Evolutionary conservation across 2,888 invertebrate species (phyloP), one percentile per base, ranked within the genome.

Genomic region (Mythimna impura): DNA sequence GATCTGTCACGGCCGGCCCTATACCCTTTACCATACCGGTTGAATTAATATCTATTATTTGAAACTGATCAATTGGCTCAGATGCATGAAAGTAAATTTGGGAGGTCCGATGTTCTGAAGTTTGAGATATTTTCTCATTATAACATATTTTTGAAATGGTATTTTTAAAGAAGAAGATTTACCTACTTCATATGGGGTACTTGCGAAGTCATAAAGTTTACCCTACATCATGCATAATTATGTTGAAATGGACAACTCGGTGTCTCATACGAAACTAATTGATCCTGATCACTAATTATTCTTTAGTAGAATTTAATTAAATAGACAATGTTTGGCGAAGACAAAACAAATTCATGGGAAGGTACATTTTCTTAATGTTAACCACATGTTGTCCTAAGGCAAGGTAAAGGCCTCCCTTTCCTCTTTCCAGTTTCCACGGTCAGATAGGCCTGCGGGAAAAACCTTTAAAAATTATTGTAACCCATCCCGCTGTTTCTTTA

Each of bases 1-100:
- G 88, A 89, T 88, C 87, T 89, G 88, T 90, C 88, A 91, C 78
- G 89, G 89, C 86, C 90, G 89, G 88, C 89, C 92, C 91, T 91
- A 89, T 89, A 89, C 87, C 91, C 91, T 92, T 91, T 91, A 92
- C 88, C 87, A 86, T 87, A 89, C 89, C 81, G 85, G 88, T 88
- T 84, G 71, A 68, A 84, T 81, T 81, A 73, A 83, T 78, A 82
- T 67, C 85, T 75, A 82, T 83, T 82, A 80, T 85, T 79, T 83
- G 68, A 79, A 73, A 72, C 76, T 69, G 70, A 80, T 82, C 73
- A 75, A 74, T 14, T 68, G 63, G 8, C 76, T 61, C 55, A 55
- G 84, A 86, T 86, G 76, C 30, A 61, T 64, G 75, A 86, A 80
- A 67, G n/a, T 65, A 54, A 25, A 58, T 66, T 77, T 58, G 9